Base-by-base conservation (phyloP, 2,888 invertebrate genomes). In the Ornithoptera alexandrae region DNA sequence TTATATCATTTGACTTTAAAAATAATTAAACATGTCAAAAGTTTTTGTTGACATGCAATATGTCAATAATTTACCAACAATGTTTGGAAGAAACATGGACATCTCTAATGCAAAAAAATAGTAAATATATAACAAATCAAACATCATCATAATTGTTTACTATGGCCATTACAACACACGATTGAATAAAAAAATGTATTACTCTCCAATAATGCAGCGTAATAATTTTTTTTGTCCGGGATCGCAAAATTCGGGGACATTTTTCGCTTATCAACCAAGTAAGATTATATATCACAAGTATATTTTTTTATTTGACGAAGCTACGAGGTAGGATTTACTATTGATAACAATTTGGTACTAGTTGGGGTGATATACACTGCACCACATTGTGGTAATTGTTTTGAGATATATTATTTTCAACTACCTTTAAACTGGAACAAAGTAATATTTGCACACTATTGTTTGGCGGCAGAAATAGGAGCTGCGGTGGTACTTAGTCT, bases 171-270 rank as follows among this genome's bases (percentile, higher is more conserved):
- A 56, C 66, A 69, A 22, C 39, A 65, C 61, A 30, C 36, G 8
- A 58, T 46, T 30, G 22, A 50, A 24, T 20, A 50, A 61, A 60
- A 6, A 62, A 8, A 61, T 56, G 62, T 39, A 56, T 70, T 66
- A 42, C 30, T 67, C 36, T 61, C 75, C 58, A 77, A 75, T 70
- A 75, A 90, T 90, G 90, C 87, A 89, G 80, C 84, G 72, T 75
- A 81, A 76, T 71, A 77, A 81, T 61, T 74, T 74, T 62, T 77
- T 70, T 72, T 74, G 73, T 65, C 66, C 72, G 62, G 72, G 76
- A 65, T 76, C 70, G 61, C 59, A 69, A 67, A 71, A 67, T 67
- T 20, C 53, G 20, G 68, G 69, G n/a, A 72, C 68, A 46, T 68
- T 67, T 50, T 61, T 62, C 57, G 59, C 74, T 64, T 72, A 67